Evolutionary conservation across 2,888 invertebrate genomes (phyloP), one percentile per base, ranked within the genome.

Genomic region (Nephrotoma appendiculata): DNA sequence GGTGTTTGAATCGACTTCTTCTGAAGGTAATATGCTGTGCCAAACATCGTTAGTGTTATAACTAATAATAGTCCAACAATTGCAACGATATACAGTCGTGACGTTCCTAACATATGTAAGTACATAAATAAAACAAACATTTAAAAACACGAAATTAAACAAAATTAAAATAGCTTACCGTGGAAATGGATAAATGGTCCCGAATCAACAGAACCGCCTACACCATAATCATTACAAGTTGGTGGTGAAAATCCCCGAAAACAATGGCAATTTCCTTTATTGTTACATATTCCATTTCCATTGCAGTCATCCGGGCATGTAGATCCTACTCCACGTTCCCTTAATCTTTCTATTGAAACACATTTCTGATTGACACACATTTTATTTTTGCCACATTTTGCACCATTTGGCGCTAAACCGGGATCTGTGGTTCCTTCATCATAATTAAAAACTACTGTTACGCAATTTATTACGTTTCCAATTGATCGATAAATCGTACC

Each of bases 331-430:
- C 91, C 92, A 0, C 92, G 91, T 6, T 92, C 90, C 83, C 94
- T 92, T 11, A 98, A 92, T 45, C 93, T 93, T 0, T 93, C 94
- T 4, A 98, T 94, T 0, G 95, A 90, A 90, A 96, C 94, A 90
- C 99, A 99, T 89, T 94, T 95, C 90, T 98, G 98, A 89, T 96
- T 95, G 87, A 98, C 94, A 91, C 98, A 99, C 96, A 98, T 98
- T 96, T 98, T 92, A 7, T 89, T 89, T 0, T 89, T 88, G 12
- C 91, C 91, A 86, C 91, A 92, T 87, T 91, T 91, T 42, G 92
- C 91, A 5, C 99, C 99, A 90, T 99, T 97, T 0, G 99, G 99
- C 0, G 97, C 96, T 89, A 99, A 93, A 0, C 99, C 99, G 0
- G 99, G 99, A 91, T 99, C 99, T 5, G 96, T 95, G 90, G 97